Evolutionary conservation across 2,797 vertebrate genomes (phyloP).

Genomic region (Bradypodion pumilum): DNA sequence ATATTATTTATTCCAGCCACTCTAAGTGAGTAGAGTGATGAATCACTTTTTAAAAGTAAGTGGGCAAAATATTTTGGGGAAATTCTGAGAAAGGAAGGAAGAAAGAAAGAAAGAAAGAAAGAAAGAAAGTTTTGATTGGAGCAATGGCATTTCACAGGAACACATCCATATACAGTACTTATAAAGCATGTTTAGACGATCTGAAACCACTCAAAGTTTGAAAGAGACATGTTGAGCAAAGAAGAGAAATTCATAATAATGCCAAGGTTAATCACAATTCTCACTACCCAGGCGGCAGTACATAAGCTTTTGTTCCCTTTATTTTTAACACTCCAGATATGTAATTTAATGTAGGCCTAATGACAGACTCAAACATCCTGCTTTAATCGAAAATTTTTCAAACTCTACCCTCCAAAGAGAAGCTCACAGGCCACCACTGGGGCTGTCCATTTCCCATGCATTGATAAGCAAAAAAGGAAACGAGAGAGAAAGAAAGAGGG

Average conservation of each 20-base stretch:
- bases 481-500: constrained; percentile 46
- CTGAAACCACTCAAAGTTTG: constrained; percentile 14
- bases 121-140: not conserved
- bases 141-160: not conserved
- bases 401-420: constrained; percentile 75
- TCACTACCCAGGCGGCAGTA: constrained; percentile 73
- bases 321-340: constrained; percentile 81
- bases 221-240: constrained; percentile 24
- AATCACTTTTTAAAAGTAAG: too few relatives aligned
- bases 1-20: too few relatives aligned
- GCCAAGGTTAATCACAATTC: constrained; percentile 78
- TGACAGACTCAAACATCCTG: constrained; percentile 78
- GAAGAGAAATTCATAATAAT: constrained; percentile 76
- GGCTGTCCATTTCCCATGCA: constrained; percentile 77
- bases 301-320: constrained; percentile 76
- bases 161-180: not conserved
- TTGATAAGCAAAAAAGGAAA: constrained; percentile 70
- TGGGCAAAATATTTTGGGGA: too few relatives aligned
- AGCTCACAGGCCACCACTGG: constrained; percentile 75
- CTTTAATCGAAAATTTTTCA: constrained; percentile 78
- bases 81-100: not conserved
- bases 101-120: not conserved
- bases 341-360: constrained; percentile 81
- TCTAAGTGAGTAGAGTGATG: too few relatives aligned
- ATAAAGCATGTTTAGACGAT: not conserved